Percentiles rank a stretch among this genome's conserved stretches.
Conservation (phyloP, 2,113 vertebrate genomes). For the Morone chrysops region DNA sequence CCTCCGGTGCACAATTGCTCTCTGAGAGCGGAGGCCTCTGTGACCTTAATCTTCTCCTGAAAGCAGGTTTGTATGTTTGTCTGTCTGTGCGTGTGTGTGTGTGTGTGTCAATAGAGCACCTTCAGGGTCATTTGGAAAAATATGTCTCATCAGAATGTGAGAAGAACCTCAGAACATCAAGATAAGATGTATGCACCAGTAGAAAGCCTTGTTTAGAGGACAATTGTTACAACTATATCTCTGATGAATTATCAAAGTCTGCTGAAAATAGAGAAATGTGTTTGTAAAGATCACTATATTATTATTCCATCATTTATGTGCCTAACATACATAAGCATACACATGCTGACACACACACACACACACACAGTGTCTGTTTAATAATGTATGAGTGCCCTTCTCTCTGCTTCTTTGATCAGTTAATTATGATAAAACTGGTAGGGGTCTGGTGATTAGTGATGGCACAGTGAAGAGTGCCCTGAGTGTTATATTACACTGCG, state of each 20-base stretch:
- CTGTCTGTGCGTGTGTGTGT: not conserved
- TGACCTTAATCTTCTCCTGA: conserved; percentile 55
- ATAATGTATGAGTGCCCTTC: conserved; percentile 75
- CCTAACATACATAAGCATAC: conserved; percentile 1
- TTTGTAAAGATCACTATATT: conserved; percentile 16
- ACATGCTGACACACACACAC: conserved; percentile 13
- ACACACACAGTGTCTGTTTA: conserved; percentile 50
- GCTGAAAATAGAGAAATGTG: conserved; percentile 25
- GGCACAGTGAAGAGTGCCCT: conserved; percentile 55
- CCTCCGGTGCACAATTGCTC: conserved; percentile 29
- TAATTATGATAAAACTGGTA: conserved; percentile 75
- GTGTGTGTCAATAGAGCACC: conserved; percentile 9
- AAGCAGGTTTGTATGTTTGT: conserved; percentile 17
- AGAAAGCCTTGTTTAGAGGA: conserved; percentile 29
- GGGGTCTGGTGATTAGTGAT: conserved; percentile 71
- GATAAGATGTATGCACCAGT: not conserved
- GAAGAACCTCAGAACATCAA: not conserved
- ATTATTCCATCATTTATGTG: conserved; percentile 34
- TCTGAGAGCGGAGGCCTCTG: conserved; percentile 31
- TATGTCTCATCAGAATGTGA: not conserved
- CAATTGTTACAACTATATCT: conserved; percentile 32
- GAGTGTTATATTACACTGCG: conserved; percentile 49
- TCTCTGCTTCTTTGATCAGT: conserved; percentile 75
- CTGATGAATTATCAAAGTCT: conserved; percentile 30
- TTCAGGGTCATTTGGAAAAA: conserved; percentile 12